Conservation (phyloP, 2,113 vertebrate species). For the Hydropotes inermis region DNA sequence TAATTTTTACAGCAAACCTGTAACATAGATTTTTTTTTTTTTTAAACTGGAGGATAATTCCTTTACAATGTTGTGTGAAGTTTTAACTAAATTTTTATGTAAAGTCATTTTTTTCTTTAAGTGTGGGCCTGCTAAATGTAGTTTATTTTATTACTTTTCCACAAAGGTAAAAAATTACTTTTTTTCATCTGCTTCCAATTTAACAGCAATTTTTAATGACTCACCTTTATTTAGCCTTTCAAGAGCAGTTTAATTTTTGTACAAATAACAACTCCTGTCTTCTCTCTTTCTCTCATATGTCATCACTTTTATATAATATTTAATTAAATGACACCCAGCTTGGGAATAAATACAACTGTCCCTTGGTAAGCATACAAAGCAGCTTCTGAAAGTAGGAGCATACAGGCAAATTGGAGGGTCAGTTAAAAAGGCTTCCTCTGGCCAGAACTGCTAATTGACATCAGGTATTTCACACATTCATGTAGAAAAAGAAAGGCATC, state of each 20-base stretch:
- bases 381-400: neutral
- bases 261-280: neutral
- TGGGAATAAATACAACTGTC: neutral
- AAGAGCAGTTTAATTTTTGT: slow-evolving; percentile 20
- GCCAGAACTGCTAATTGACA: neutral
- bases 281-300: neutral
- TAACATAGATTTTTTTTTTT: neutral
- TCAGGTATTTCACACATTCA: neutral
- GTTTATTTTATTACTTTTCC: neutral
- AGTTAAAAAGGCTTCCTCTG: neutral
- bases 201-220: slow-evolving; percentile 11
- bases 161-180: neutral
- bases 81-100: neutral
- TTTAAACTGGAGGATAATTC: neutral
- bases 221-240: slow-evolving; percentile 20
- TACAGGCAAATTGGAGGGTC: neutral
- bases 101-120: neutral
- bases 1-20: neutral
- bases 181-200: neutral
- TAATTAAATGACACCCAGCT: neutral
- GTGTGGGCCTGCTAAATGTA: neutral
- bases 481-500: neutral
- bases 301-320: slow-evolving; percentile 40
- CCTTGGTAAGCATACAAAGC: neutral
- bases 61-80: neutral